phyloP scores from a whole-genome alignment of 1,140 invertebrate species.

The Chironomus striatipennis region DNA sequence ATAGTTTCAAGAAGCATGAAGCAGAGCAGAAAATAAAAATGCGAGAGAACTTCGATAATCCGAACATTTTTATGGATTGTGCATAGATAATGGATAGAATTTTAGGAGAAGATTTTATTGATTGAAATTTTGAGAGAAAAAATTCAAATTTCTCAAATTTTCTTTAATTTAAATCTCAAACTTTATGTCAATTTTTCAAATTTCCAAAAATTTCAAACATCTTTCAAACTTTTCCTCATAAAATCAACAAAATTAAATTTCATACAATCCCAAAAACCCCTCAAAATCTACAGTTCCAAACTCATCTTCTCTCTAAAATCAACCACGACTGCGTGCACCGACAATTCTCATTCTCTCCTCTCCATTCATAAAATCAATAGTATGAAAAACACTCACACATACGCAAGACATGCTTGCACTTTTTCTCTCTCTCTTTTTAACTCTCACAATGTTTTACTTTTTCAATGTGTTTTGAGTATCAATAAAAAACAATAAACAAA shows the following conservation, averaged over 20 bases:
- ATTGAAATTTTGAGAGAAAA: background rate
- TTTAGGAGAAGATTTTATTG: background rate
- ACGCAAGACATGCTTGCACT: background rate
- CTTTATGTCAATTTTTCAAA: background rate
- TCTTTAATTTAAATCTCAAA: background rate
- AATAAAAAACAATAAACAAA: background rate
- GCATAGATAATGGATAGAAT: background rate
- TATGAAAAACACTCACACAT: background rate
- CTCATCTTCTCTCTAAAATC: background rate
- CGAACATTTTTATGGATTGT: too few relatives aligned
- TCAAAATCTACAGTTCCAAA: background rate
- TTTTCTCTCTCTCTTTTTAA: background rate
- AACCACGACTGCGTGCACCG: background rate
- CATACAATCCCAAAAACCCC: background rate
- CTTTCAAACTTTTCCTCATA: background rate
- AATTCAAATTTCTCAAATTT: background rate
- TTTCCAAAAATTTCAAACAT: background rate
- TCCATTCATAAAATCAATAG: background rate
- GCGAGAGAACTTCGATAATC: background rate
- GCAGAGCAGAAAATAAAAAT: background rate
- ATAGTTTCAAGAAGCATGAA: conserved; percentile 19
- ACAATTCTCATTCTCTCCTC: background rate
- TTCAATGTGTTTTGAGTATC: background rate
- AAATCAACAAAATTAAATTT: background rate
- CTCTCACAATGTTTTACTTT: background rate